Evolutionary conservation across 2,888 invertebrate genomes (phyloP).

Genomic region (Penaeus monodon): DNA sequence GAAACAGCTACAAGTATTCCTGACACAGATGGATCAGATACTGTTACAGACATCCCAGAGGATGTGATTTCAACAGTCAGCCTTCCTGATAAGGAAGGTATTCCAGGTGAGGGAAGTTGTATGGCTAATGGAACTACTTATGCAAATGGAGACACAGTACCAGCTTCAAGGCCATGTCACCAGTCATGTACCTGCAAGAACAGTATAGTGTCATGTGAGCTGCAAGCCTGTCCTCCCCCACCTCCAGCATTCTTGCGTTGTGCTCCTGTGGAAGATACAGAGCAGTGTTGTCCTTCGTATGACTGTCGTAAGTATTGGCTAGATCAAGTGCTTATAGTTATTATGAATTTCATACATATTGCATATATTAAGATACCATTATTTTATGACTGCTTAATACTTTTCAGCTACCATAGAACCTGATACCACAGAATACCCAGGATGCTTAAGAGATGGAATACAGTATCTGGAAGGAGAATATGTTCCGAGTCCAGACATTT

Average conservation of each 20-base stretch:
- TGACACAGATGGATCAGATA: neutral
- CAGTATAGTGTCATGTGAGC: constrained; percentile 32
- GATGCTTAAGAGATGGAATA: constrained; percentile 58
- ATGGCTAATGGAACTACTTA: constrained; percentile 52
- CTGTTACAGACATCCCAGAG: neutral
- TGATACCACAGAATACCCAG: neutral
- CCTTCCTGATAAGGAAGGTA: neutral
- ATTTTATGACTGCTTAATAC: neutral
- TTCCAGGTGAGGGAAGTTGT: constrained; percentile 61
- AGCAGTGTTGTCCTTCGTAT: constrained; percentile 39
- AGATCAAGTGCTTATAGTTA: no score
- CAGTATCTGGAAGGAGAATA: constrained; percentile 58
- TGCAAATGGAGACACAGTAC: constrained; percentile 49
- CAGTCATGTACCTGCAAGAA: constrained; percentile 32
- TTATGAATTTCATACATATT: no score
- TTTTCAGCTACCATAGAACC: constrained; percentile 1
- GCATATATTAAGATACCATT: no score
- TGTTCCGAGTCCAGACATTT: constrained; percentile 62
- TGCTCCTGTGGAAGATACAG: constrained; percentile 19
- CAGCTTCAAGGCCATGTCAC: constrained; percentile 60
- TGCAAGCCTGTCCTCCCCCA: constrained; percentile 25
- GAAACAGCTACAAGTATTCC: constrained; percentile 10
- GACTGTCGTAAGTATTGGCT: constrained; percentile 36
- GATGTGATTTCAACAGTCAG: neutral
- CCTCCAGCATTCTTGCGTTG: constrained; percentile 18